These are phyloP conservation scores for Bambusicola thoracicus DNA, from an alignment of 2,113 vertebrate genomes.

Conservation along the genomic window DNA sequence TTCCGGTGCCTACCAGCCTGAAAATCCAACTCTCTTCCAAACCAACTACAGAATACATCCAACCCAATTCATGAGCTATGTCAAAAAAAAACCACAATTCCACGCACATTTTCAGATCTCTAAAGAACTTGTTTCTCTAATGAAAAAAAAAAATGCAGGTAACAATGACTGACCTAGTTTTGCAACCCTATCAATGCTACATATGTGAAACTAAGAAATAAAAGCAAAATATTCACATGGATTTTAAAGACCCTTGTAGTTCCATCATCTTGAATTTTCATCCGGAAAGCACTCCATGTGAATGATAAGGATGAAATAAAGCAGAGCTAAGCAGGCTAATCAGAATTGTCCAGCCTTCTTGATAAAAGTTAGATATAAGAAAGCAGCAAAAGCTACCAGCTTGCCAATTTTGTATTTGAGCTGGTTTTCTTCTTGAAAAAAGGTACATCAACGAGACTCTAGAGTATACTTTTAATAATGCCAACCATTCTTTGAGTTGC, in stretches of 20 bases:
- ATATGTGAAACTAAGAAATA: neutral
- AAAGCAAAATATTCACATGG: neutral
- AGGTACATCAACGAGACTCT: neutral
- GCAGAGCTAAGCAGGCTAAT: neutral
- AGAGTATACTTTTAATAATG: neutral
- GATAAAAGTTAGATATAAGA: neutral
- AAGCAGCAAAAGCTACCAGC: neutral
- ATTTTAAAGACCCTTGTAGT: neutral
- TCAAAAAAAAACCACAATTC: neutral
- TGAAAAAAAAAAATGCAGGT: neutral
- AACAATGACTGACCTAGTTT: neutral
- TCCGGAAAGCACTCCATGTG: neutral
- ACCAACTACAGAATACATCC: neutral
- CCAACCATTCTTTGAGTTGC: neutral
- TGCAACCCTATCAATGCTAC: neutral
- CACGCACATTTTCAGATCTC: neutral
- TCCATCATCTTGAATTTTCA: neutral
- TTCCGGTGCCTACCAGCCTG: neutral
- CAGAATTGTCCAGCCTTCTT: neutral
- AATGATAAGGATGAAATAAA: neutral
- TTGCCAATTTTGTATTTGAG: neutral
- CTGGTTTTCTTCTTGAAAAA: neutral
- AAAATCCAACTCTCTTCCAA: slow-evolving; percentile 4
- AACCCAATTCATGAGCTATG: neutral
- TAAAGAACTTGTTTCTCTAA: neutral